Evolutionary conservation across 2,113 vertebrate species (phyloP).

Genomic region (Lophius piscatorius): DNA sequence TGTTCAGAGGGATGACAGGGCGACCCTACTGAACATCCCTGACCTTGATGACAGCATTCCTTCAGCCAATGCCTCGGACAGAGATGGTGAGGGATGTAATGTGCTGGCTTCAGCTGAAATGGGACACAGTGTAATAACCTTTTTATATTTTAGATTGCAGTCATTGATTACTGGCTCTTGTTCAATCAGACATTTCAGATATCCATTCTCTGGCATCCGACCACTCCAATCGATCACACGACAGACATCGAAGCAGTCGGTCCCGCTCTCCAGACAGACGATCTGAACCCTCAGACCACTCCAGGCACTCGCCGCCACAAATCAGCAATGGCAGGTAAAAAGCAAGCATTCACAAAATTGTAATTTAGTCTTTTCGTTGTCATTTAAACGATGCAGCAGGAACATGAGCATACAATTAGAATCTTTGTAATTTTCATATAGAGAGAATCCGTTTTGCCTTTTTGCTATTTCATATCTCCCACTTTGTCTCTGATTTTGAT

Average conservation of each 20-base stretch:
- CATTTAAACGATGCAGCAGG: neutral
- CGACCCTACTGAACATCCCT: constrained; percentile 94
- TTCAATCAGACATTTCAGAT: constrained; percentile 95
- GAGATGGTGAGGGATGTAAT: constrained; percentile 97
- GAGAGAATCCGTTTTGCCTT: too few species aligned
- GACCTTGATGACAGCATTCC: constrained; percentile 97
- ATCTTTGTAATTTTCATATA: neutral
- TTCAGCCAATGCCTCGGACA: constrained; percentile 96
- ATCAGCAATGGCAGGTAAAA: constrained; percentile 95
- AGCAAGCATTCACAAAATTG: neutral
- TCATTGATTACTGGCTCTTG: constrained; percentile 28
- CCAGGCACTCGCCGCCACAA: constrained; percentile 94
- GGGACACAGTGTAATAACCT: neutral
- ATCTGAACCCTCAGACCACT: constrained; percentile 96
- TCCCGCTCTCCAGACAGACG: constrained; percentile 94
- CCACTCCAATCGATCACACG: constrained; percentile 96
- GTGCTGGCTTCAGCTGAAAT: constrained; percentile 5
- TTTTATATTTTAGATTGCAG: neutral
- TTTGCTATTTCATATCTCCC: too few species aligned
- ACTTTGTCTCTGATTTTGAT: too few species aligned
- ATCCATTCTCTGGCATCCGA: constrained; percentile 98
- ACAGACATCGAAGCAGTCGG: constrained; percentile 90
- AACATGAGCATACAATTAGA: too few species aligned
- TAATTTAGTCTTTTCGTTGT: neutral
- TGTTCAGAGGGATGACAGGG: constrained; percentile 95